phyloP scores from a whole-genome alignment of 64 coral and sea anemone species.

The Montipora foliosa region DNA sequence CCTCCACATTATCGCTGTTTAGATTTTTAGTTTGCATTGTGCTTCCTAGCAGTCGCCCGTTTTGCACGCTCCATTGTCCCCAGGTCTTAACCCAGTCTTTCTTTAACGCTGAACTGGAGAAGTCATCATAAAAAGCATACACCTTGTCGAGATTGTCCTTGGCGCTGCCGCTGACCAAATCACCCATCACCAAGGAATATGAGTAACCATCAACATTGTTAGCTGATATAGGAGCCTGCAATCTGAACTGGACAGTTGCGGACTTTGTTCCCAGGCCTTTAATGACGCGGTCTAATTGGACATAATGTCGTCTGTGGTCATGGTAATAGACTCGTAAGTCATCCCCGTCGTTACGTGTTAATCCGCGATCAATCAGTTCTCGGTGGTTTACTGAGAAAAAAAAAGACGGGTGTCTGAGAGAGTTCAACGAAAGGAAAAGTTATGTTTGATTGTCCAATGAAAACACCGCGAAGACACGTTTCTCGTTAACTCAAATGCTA shows the following conservation, averaged over 20 bases:
- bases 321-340: conserved; percentile 12
- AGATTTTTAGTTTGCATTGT: conserved; percentile 17
- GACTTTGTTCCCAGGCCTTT: conserved; percentile 27
- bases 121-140: conserved; percentile 60
- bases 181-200: conserved; percentile 54
- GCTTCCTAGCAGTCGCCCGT: conserved; percentile 40
- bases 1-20: not conserved
- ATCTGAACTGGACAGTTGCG: conserved; percentile 35
- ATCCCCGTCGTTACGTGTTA: not conserved
- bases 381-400: not conserved
- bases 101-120: conserved; percentile 23
- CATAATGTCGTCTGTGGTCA: not conserved
- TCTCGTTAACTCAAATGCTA: too few relatives aligned
- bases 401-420: not conserved
- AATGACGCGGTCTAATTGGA: conserved; percentile 45
- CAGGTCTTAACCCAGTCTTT: conserved; percentile 43
- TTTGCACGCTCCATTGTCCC: conserved; percentile 56
- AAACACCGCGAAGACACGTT: too few relatives aligned
- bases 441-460: not conserved
- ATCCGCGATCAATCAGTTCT: not conserved
- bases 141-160: conserved; percentile 49
- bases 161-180: conserved; percentile 12
- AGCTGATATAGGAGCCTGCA: conserved; percentile 30
- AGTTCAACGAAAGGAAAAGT: not conserved
- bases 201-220: not conserved